Conservation (phyloP, 1,140 invertebrate genomes). For the Rhyacophila brunnea region DNA sequence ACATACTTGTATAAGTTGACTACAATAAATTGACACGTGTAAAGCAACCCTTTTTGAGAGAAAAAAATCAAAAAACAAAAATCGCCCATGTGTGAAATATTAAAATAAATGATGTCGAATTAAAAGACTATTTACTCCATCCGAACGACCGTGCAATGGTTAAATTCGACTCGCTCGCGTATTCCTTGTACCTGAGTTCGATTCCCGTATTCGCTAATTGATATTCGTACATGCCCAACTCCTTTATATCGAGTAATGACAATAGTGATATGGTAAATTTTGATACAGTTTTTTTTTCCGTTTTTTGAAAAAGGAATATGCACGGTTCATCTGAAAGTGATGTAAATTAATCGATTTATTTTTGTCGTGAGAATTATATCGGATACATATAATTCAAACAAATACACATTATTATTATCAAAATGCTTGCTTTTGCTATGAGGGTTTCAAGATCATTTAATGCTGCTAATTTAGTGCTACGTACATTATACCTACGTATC, state of each 20-base stretch:
- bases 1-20: too few species aligned
- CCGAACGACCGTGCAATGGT: slow-evolving; percentile 2
- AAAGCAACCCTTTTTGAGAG: too few species aligned
- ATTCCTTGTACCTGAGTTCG: neutral
- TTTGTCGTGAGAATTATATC: too few species aligned
- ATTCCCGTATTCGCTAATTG: slow-evolving; percentile 10
- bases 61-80: slow-evolving; percentile 16
- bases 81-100: slow-evolving; percentile 30
- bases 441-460: too few species aligned
- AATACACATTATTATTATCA: too few species aligned
- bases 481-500: too few species aligned
- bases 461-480: too few species aligned
- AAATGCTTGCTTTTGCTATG: too few species aligned
- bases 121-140: slow-evolving; percentile 26
- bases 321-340: too few species aligned
- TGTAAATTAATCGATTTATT: too few species aligned
- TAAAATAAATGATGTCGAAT: slow-evolving; percentile 34
- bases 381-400: too few species aligned
- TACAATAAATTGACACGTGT: too few species aligned
- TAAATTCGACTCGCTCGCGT: slow-evolving; percentile 17
- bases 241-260: neutral
- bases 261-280: neutral
- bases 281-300: slow-evolving; percentile 11
- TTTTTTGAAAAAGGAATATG: neutral
- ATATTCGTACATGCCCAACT: slow-evolving; percentile 4